A percentile compares a stretch with the other conserved stretches of the same genome.
Evolutionary conservation across 2,888 invertebrate genomes (phyloP).

Genomic region (Gonocerus acuteangulatus): DNA sequence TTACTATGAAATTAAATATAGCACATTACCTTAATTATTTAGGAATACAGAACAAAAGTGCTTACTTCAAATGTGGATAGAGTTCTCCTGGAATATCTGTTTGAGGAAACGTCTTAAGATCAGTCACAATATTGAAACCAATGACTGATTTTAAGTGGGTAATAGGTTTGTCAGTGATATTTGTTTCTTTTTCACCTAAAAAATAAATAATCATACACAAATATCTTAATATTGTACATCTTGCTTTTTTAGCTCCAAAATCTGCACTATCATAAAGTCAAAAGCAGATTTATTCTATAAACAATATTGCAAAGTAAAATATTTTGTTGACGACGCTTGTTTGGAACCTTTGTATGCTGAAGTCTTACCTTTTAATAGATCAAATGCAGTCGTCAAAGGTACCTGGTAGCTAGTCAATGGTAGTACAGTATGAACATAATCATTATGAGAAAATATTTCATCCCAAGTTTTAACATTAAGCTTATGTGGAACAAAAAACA

Average conservation of each 20-base stretch:
- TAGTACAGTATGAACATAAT: slow-evolving; percentile 51
- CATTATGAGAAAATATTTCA: slow-evolving; percentile 24
- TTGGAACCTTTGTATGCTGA: too few relatives aligned
- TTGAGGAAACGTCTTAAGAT: slow-evolving; percentile 57
- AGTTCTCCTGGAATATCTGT: slow-evolving; percentile 56
- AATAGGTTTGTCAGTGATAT: slow-evolving; percentile 46
- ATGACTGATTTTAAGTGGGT: slow-evolving; percentile 68
- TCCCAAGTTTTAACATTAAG: slow-evolving; percentile 26
- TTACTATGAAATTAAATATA: too few relatives aligned
- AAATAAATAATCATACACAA: slow-evolving; percentile 7
- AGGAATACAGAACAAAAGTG: too few relatives aligned
- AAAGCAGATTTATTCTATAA: too few relatives aligned
- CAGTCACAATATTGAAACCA: slow-evolving; percentile 69
- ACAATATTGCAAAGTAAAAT: too few relatives aligned
- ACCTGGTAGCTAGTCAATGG: slow-evolving; percentile 51
- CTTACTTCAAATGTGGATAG: slow-evolving; percentile 37
- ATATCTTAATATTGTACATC: not conserved
- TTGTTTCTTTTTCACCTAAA: slow-evolving; percentile 35
- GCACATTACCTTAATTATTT: too few relatives aligned
- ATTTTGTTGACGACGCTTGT: too few relatives aligned
- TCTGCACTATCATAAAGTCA: too few relatives aligned
- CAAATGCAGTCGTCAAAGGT: slow-evolving; percentile 36
- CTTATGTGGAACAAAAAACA: slow-evolving; percentile 51
- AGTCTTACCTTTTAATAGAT: slow-evolving; percentile 35
- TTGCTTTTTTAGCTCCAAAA: not conserved